phyloP scores from a whole-genome alignment of 1,140 invertebrate genomes.

The Plodia interpunctella region DNA sequence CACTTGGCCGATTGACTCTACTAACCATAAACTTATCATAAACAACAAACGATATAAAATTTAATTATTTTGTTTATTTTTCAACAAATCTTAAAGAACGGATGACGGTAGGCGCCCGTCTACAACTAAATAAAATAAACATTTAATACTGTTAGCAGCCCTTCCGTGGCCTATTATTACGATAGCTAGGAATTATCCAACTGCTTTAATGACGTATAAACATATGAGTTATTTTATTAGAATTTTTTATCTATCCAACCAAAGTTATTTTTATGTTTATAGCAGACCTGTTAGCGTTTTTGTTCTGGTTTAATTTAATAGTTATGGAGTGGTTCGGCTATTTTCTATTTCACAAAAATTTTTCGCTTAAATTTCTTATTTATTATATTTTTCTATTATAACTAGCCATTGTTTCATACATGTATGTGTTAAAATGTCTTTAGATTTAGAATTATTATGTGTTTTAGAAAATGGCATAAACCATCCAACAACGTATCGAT shows the following conservation, averaged over 20 bases:
- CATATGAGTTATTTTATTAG: not conserved
- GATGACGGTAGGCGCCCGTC: slow-evolving; percentile 16
- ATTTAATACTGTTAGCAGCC: slow-evolving; percentile 39
- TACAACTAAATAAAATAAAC: slow-evolving; percentile 50
- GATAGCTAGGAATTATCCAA: slow-evolving; percentile 20
- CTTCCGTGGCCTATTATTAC: slow-evolving; percentile 23
- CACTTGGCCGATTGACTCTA: no score
- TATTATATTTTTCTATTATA: no score
- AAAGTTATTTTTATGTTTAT: not conserved
- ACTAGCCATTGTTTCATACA: no score
- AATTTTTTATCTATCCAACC: not conserved
- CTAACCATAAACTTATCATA: no score
- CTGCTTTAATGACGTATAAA: not conserved
- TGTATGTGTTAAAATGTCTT: no score
- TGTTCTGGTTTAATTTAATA: not conserved
- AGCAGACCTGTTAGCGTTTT: not conserved
- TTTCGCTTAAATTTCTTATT: no score
- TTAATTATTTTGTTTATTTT: not conserved
- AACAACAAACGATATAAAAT: not conserved
- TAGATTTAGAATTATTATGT: not conserved
- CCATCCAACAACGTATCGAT: not conserved
- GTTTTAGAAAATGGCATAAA: not conserved
- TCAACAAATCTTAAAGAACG: not conserved
- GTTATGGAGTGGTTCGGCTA: not conserved
- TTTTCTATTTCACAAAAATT: no score